These are phyloP conservation scores for Drosophila fungiperda DNA, from an alignment of 2,888 invertebrate genomes.

Conservation along the genomic window DNA sequence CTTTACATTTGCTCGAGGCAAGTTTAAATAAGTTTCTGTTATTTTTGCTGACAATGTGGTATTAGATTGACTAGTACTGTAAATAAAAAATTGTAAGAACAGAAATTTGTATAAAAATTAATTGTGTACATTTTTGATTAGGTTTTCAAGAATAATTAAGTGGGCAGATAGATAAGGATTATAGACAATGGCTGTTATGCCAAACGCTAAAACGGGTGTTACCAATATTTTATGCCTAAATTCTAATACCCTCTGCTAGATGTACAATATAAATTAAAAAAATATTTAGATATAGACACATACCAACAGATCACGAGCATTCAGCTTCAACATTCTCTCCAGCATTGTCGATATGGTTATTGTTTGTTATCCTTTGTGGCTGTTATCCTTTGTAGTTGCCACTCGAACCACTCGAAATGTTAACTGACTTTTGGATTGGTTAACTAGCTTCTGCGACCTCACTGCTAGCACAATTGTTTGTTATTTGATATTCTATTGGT, in stretches of 20 bases:
- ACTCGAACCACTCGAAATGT: constrained; percentile 29
- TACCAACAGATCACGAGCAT: constrained; percentile 76
- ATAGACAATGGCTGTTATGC: background rate
- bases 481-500: constrained; percentile 6
- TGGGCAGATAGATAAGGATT: background rate
- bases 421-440: constrained; percentile 23
- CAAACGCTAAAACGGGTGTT: background rate
- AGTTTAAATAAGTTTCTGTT: background rate
- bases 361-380: constrained; percentile 9
- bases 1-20: background rate
- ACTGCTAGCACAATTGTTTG: constrained; percentile 15
- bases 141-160: background rate
- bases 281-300: constrained; percentile 34
- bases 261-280: background rate
- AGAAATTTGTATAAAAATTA: background rate
- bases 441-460: constrained; percentile 16
- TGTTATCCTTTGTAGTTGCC: constrained; percentile 33
- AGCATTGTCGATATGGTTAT: constrained; percentile 24
- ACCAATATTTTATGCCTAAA: background rate
- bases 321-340: constrained; percentile 65
- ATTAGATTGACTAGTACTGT: background rate
- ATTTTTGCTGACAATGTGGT: background rate
- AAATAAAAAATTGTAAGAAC: background rate
- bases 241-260: background rate
- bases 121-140: background rate